phyloP scores from a whole-genome alignment of 2,113 vertebrate genomes.

The Orycteropus afer region DNA sequence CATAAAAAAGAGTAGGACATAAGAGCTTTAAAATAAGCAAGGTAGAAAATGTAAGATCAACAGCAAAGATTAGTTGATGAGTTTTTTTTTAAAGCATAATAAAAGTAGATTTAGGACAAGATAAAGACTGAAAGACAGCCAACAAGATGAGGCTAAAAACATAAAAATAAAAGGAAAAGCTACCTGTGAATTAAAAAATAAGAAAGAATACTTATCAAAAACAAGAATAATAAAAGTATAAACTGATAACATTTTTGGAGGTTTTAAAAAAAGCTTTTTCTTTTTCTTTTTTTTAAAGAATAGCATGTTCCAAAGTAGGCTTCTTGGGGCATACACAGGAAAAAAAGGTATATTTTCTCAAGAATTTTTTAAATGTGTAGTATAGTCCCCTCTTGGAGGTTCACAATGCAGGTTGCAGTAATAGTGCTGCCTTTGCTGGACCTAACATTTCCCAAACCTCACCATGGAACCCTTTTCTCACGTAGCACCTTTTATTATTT shows the following conservation, averaged over 20 bases:
- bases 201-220: not conserved
- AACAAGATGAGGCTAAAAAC: slow-evolving; percentile 23
- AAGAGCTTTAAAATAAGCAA: not conserved
- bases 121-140: slow-evolving; percentile 19
- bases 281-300: not conserved
- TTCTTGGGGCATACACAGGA: not conserved
- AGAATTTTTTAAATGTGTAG: not conserved
- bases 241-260: not conserved
- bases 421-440: not conserved
- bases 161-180: slow-evolving; percentile 40
- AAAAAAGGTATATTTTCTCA: not conserved
- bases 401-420: not conserved
- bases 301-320: not conserved
- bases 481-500: not conserved
- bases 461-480: not conserved
- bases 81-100: not conserved
- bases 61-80: not conserved
- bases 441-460: not conserved
- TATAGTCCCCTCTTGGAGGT: not conserved
- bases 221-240: not conserved
- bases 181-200: not conserved
- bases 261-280: not conserved
- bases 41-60: not conserved
- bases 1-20: not conserved
- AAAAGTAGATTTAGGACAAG: not conserved